Evolutionary conservation across 2,797 vertebrate species (phyloP).

Genomic region (Enteromius fasciolatus): DNA sequence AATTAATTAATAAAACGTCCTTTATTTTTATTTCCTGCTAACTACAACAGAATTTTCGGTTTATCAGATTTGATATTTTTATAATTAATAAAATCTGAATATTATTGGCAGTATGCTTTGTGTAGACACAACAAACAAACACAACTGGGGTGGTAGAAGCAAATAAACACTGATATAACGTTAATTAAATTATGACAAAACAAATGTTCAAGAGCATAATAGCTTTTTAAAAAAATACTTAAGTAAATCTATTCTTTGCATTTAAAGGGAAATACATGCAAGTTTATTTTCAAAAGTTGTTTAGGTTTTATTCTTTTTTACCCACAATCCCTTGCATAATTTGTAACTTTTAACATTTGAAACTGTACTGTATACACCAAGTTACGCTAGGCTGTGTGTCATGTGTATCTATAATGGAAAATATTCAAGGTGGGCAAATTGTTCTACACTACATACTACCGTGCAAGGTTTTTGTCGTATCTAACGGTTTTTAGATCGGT

Average conservation of each 20-base stretch:
- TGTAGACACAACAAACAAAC: not conserved
- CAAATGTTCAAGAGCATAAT: not conserved
- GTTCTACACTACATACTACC: not conserved
- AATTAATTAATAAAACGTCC: not conserved
- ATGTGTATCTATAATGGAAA: not conserved
- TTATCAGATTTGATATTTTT: not conserved
- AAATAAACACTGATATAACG: not conserved
- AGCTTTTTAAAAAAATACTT: not conserved
- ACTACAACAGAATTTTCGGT: not conserved
- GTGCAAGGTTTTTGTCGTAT: not conserved
- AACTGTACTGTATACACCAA: not conserved
- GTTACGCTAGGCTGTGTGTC: not conserved
- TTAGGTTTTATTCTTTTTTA: not conserved
- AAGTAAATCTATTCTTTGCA: not conserved
- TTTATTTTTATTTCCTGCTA: not conserved
- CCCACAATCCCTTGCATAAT: slow-evolving; percentile 7
- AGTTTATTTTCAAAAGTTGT: not conserved
- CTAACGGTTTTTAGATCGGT: too few species aligned
- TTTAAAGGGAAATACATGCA: not conserved
- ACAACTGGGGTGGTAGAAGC: not conserved
- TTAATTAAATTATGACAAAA: not conserved
- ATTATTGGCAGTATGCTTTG: not conserved
- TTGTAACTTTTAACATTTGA: not conserved
- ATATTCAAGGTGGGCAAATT: not conserved
- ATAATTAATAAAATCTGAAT: not conserved